Conservation (phyloP, 2,888 invertebrate species). For the Limenitis camilla region DNA sequence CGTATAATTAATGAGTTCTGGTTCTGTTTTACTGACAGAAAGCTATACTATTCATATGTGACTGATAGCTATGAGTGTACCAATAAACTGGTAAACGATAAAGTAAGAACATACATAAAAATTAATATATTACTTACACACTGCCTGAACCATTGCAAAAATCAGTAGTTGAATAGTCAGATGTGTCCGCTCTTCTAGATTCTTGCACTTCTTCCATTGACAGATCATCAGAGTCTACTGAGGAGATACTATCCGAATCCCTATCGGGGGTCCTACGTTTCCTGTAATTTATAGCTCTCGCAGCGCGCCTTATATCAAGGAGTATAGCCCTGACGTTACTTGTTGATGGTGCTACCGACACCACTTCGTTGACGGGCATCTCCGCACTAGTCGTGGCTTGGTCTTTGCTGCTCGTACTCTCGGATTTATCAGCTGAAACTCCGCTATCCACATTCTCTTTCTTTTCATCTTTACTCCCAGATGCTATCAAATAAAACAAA, state of each 20-base stretch:
- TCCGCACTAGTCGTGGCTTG: conserved; percentile 35
- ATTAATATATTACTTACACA: conserved; percentile 40
- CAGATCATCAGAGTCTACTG: conserved; percentile 62
- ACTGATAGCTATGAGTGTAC: too few relatives aligned
- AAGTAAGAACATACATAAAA: not conserved
- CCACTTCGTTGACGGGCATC: conserved; percentile 52
- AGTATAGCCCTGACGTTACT: conserved; percentile 54
- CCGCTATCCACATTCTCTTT: conserved; percentile 67
- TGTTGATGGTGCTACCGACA: conserved; percentile 52
- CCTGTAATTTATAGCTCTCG: conserved; percentile 51
- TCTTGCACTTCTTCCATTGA: conserved; percentile 41
- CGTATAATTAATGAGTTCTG: conserved; percentile 16
- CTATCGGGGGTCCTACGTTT: conserved; percentile 59
- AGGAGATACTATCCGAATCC: conserved; percentile 54
- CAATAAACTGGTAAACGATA: too few relatives aligned
- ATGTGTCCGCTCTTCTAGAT: conserved; percentile 34
- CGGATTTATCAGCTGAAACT: conserved; percentile 65
- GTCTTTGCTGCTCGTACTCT: conserved; percentile 62
- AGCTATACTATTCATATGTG: too few relatives aligned
- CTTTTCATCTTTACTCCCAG: conserved; percentile 31
- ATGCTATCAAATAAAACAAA: conserved; percentile 34
- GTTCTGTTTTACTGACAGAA: too few relatives aligned
- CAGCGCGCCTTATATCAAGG: conserved; percentile 49
- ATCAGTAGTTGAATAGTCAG: conserved; percentile 42
- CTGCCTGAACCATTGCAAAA: conserved; percentile 40